Percentiles rank a stretch among this genome's conserved stretches.
phyloP scores from a whole-genome alignment of 2,113 vertebrate genomes.

The Chascanopsetta lugubris region DNA sequence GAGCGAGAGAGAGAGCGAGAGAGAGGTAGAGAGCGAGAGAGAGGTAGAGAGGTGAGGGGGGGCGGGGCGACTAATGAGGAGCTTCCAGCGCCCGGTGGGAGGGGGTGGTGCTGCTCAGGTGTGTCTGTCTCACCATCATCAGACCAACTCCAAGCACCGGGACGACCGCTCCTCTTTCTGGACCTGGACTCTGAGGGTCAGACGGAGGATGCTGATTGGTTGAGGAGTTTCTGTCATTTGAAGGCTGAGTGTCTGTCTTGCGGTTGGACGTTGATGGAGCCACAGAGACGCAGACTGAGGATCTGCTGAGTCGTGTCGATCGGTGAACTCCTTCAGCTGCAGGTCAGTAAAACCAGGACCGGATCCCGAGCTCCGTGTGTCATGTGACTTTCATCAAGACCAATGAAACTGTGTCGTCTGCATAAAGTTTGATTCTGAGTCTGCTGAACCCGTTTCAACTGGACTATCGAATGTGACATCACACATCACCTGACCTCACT shows the following conservation, averaged over 20 bases:
- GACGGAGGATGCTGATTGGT: constrained; percentile 13
- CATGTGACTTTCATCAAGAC: background rate
- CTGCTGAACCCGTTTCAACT: no score
- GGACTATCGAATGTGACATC: no score
- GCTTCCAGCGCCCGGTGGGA: background rate
- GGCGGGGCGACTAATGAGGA: constrained; percentile 60
- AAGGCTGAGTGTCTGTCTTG: no score
- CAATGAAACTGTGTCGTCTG: background rate
- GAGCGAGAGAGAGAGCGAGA: constrained; percentile 54
- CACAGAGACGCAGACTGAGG: constrained; percentile 3
- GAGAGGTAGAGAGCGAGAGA: constrained; percentile 12
- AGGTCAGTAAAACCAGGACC: constrained; percentile 21
- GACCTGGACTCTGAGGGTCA: background rate
- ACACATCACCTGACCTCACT: no score
- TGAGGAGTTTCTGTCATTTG: constrained; percentile 17
- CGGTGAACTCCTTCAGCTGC: constrained; percentile 8
- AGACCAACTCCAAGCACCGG: constrained; percentile 1
- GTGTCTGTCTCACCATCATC: background rate
- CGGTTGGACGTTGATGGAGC: constrained; percentile 52
- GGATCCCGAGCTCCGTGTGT: background rate
- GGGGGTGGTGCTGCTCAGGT: constrained; percentile 30
- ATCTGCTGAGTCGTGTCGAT: constrained; percentile 23
- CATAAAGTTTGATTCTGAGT: no score
- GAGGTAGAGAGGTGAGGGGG: no score
- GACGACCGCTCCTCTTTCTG: background rate